phyloP scores from a whole-genome alignment of 2,113 vertebrate genomes.

The Rissa tridactyla region DNA sequence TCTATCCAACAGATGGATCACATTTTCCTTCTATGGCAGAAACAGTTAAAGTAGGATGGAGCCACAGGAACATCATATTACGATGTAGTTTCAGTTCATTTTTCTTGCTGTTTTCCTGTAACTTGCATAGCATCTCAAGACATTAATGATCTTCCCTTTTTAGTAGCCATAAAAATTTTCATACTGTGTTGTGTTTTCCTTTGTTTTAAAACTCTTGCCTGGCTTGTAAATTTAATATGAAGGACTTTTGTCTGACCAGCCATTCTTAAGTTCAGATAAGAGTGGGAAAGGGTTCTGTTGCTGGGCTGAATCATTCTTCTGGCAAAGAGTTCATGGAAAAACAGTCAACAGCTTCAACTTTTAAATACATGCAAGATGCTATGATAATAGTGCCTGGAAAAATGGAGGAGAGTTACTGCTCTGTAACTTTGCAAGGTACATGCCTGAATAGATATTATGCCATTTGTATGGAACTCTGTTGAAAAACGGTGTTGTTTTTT shows the following conservation, averaged over 20 bases:
- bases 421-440: background rate
- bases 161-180: background rate
- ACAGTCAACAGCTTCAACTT: background rate
- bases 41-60: constrained; percentile 38
- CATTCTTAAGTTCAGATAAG: background rate
- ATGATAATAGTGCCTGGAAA: background rate
- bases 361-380: background rate
- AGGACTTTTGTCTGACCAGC: background rate
- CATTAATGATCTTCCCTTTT: background rate
- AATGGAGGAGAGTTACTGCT: background rate
- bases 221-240: background rate
- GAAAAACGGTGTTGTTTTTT: background rate
- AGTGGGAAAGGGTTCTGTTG: background rate
- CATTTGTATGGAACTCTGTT: background rate
- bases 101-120: background rate
- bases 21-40: constrained; percentile 36
- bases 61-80: constrained; percentile 27
- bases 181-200: background rate
- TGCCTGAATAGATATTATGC: background rate
- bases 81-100: background rate
- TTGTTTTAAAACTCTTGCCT: background rate
- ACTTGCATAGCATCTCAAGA: background rate
- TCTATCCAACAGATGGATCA: constrained; percentile 56
- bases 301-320: background rate
- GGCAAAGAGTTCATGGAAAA: background rate